phyloP scores from a whole-genome alignment of 2,888 invertebrate species.

The Allolobophora icterica region DNA sequence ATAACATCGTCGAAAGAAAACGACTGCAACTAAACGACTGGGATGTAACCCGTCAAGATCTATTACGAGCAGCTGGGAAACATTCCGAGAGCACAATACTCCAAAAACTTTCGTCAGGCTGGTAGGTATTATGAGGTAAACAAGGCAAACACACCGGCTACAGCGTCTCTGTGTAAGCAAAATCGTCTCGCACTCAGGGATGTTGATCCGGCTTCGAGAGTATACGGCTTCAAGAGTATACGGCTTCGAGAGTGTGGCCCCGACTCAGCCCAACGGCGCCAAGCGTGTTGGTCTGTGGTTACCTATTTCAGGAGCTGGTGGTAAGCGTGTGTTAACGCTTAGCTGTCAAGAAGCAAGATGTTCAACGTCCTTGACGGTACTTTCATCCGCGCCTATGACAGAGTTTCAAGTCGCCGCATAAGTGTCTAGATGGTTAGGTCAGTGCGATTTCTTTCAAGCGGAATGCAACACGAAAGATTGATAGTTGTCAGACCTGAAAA shows the following conservation, averaged over 20 bases:
- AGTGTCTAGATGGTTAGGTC: neutral
- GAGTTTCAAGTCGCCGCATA: neutral
- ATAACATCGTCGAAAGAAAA: neutral
- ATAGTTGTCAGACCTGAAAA: neutral
- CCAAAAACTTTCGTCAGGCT: neutral
- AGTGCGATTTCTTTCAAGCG: neutral
- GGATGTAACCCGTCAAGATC: neutral
- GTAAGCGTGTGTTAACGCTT: neutral
- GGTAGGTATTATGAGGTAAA: neutral
- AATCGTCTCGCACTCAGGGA: neutral
- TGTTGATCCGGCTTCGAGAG: conserved; percentile 1
- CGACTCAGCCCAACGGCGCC: neutral
- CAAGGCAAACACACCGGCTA: neutral
- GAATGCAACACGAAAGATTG: neutral
- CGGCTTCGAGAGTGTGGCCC: neutral
- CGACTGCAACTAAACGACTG: neutral
- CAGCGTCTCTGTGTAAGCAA: neutral
- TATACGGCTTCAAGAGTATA: neutral
- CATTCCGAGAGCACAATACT: neutral
- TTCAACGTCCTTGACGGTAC: neutral
- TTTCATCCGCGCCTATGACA: neutral
- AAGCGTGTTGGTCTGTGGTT: neutral
- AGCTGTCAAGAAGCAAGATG: neutral
- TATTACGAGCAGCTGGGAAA: neutral
- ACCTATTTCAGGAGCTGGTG: neutral